Conservation (phyloP, 2,113 vertebrate species). For the Myrmophylax atrothorax region DNA sequence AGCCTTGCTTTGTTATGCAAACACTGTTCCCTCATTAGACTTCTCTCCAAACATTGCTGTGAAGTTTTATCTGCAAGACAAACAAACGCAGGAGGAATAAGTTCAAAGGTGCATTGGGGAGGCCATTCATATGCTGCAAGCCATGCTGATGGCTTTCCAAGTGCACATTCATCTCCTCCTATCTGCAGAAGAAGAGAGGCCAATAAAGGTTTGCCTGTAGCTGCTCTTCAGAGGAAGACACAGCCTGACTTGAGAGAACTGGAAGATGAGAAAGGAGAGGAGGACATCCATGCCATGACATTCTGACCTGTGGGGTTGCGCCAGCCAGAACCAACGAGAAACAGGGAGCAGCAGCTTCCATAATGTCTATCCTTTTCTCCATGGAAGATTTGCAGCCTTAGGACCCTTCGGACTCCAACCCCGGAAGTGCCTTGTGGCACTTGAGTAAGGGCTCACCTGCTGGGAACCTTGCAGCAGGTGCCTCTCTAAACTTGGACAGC, state of each 20-base stretch:
- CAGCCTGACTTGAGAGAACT: neutral
- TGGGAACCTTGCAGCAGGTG: neutral
- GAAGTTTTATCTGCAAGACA: slow-evolving; percentile 74
- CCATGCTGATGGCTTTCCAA: slow-evolving; percentile 7
- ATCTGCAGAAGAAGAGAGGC: neutral
- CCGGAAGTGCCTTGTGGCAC: neutral
- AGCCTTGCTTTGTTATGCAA: slow-evolving; percentile 60
- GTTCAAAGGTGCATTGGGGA: slow-evolving; percentile 29
- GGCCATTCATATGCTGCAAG: neutral
- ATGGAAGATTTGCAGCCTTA: neutral
- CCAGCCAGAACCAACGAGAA: neutral
- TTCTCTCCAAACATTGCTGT: slow-evolving; percentile 53
- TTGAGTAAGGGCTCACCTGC: neutral
- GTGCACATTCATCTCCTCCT: slow-evolving; percentile 21
- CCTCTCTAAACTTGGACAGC: neutral
- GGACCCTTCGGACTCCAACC: neutral
- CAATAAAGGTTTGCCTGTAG: neutral
- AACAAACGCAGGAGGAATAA: slow-evolving; percentile 65
- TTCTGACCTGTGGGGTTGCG: neutral
- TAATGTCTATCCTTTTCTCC: neutral
- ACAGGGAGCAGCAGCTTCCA: neutral
- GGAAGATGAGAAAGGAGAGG: neutral
- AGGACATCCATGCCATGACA: neutral
- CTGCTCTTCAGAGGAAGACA: neutral
- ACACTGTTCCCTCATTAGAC: slow-evolving; percentile 60